Conservation (phyloP, 2,113 vertebrate species). For the Clupea harengus region DNA sequence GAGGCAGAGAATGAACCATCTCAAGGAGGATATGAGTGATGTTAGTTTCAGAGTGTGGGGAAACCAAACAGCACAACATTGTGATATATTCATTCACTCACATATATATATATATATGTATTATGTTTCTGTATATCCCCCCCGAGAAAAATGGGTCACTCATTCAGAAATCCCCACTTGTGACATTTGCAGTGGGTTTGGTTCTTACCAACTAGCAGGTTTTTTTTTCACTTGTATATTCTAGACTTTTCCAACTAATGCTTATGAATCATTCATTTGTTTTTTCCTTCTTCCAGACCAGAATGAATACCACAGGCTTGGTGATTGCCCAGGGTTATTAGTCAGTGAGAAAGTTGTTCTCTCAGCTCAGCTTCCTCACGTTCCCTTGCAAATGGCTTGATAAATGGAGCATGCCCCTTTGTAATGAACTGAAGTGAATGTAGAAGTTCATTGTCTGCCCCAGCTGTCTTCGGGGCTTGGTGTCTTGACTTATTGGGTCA, state of each 20-base stretch:
- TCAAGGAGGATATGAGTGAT: not conserved
- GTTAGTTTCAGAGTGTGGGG: too few relatives aligned
- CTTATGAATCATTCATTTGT: not conserved
- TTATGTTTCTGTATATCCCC: too few relatives aligned
- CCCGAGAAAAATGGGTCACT: too few relatives aligned
- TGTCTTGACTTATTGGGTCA: constrained; percentile 38
- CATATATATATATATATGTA: too few relatives aligned
- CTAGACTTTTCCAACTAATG: not conserved
- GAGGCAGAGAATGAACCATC: not conserved
- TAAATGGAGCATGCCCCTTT: not conserved
- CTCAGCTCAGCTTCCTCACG: not conserved
- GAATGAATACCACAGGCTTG: not conserved
- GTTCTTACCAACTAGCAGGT: not conserved
- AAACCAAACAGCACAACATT: too few relatives aligned
- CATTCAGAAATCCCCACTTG: not conserved
- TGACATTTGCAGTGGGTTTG: not conserved
- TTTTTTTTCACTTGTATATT: not conserved
- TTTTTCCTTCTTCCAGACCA: not conserved
- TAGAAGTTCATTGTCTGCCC: constrained; percentile 27
- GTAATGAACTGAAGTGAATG: constrained; percentile 14
- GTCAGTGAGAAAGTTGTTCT: not conserved
- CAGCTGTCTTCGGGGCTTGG: constrained; percentile 13
- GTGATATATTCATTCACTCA: too few relatives aligned
- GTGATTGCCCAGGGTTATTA: not conserved
- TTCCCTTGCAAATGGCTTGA: not conserved